These are phyloP conservation scores for Apeltes quadracus DNA, from an alignment of 2,113 vertebrate genomes.

Conservation along the genomic window DNA sequence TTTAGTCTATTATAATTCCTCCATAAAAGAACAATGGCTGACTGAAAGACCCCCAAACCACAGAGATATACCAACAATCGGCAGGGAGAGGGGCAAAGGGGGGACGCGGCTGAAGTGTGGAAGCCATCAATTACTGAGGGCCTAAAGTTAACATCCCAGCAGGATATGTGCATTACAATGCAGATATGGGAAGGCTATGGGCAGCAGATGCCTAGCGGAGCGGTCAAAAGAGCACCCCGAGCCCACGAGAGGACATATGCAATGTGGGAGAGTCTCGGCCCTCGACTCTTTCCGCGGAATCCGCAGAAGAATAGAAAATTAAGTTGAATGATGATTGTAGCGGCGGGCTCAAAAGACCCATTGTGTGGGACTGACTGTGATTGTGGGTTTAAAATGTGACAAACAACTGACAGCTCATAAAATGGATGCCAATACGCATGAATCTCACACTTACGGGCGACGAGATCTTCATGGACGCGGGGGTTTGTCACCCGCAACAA, in stretches of 20 bases:
- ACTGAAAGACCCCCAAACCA: slow-evolving; percentile 77
- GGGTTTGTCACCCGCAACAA: slow-evolving; percentile 57
- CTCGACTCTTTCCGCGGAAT: slow-evolving; percentile 39
- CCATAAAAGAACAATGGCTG: slow-evolving; percentile 81
- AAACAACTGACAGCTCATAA: slow-evolving; percentile 65
- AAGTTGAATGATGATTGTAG: slow-evolving; percentile 76
- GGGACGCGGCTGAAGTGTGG: slow-evolving; percentile 81
- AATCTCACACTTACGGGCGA: slow-evolving; percentile 56
- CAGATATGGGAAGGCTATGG: slow-evolving; percentile 77
- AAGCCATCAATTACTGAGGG: slow-evolving; percentile 84
- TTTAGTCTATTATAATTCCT: slow-evolving; percentile 78
- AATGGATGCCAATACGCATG: slow-evolving; percentile 52
- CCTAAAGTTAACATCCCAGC: slow-evolving; percentile 85
- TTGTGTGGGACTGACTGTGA: slow-evolving; percentile 66
- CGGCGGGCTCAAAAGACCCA: slow-evolving; percentile 58
- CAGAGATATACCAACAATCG: slow-evolving; percentile 82
- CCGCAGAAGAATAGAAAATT: slow-evolving; percentile 73
- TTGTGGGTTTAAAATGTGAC: slow-evolving; percentile 66
- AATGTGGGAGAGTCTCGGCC: slow-evolving; percentile 73
- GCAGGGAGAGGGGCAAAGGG: slow-evolving; percentile 63
- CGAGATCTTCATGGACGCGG: slow-evolving; percentile 5
- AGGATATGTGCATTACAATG: slow-evolving; percentile 82
- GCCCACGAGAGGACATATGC: slow-evolving; percentile 75
- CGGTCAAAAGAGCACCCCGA: slow-evolving; percentile 75
- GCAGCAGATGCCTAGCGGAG: slow-evolving; percentile 84